These are phyloP conservation scores for Megaceryle torquata DNA, from an alignment of 2,113 vertebrate species.

Conservation along the genomic window DNA sequence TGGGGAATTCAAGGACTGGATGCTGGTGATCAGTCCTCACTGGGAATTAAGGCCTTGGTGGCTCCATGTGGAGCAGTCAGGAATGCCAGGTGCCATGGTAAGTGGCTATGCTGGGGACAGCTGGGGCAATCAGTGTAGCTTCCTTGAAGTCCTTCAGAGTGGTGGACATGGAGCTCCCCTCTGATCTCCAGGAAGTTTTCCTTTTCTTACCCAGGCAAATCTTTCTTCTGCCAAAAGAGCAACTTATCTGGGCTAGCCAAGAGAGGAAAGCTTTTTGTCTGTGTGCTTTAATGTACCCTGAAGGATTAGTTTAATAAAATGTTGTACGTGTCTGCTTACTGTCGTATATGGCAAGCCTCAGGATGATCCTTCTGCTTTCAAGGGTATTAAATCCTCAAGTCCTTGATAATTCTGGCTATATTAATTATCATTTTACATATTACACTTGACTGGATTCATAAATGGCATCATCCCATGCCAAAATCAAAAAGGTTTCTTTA, in stretches of 20 bases:
- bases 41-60: background rate
- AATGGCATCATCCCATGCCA: background rate
- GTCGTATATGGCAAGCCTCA: background rate
- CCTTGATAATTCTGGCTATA: background rate
- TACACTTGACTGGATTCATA: background rate
- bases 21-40: background rate
- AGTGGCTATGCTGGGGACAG: background rate
- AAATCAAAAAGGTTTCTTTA: background rate
- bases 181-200: background rate
- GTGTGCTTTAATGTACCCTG: background rate
- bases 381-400: background rate
- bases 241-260: background rate
- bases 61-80: background rate
- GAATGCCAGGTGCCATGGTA: background rate
- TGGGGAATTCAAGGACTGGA: background rate
- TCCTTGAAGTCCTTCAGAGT: background rate
- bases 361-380: background rate
- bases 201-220: background rate
- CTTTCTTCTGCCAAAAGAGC: background rate
- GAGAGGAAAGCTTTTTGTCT: background rate
- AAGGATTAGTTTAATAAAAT: background rate
- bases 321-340: background rate
- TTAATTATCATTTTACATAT: background rate
- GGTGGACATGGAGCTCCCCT: background rate
- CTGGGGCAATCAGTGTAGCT: background rate